Base-by-base conservation (phyloP, 2,113 vertebrate genomes). In the Neotragus moschatus region DNA sequence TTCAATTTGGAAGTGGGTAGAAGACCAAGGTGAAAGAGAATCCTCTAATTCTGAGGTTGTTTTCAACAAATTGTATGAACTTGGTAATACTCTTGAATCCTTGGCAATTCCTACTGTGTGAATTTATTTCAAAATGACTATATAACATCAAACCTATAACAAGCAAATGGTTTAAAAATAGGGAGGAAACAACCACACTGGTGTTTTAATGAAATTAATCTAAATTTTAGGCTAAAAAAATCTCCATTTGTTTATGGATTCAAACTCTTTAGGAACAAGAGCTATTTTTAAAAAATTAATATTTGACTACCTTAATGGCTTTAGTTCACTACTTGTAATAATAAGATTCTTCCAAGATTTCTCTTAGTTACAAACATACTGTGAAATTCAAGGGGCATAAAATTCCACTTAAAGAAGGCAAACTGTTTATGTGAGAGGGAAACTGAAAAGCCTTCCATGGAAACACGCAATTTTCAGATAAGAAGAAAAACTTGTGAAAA, bases 81-180 rank as follows among this genome's bases (percentile, higher is more conserved):
- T 85, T 90, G 36, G 36, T 80, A 43, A n/a, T 79, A 85, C 2
- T 90, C 23, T 36, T 92, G 94, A 90, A 55, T 53, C 15, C 63
- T 87, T 92, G 63, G 88, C 16, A 58, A 10, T 92, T 58, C 53
- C 28, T 96, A 39, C 47, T 82, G 43, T 96, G 33, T 0, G 55
- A 51, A 88, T 90, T 90, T 90, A 43, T 95, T 97, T 95, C 82
- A 61, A 96, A 95, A 85, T 77, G 21, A 91, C 86, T 85, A 55
- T 47, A 17, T 36, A 96, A 58, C 16, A 75, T 33, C n/a, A 88
- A 85, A 66, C 16, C 15, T 89, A 84, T 43, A 73, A 92, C 28
- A 90, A 92, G 39, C 6, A 88, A 94, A 80, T 28, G 1, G 23
- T 84, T 91, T 86, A 33, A 94, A 96, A 90, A 94, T 39, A 96